These are phyloP conservation scores for Lacerta viridis DNA, from an alignment of 2,797 vertebrate species.

Conservation along the genomic window DNA sequence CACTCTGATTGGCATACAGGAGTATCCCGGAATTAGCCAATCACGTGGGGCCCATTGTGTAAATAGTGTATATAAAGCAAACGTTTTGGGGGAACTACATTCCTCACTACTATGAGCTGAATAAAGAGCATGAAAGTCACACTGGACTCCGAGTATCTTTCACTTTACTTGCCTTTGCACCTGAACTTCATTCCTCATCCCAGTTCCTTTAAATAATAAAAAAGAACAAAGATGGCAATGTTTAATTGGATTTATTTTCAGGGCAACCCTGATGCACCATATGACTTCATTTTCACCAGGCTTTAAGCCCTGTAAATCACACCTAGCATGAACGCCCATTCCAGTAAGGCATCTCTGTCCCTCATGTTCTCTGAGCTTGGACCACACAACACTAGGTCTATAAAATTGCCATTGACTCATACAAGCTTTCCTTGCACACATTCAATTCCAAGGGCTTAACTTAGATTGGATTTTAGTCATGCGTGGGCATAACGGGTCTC, in stretches of 20 bases:
- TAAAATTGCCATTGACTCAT: constrained; percentile 77
- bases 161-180: constrained; percentile 36
- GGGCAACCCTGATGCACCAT: constrained; percentile 34
- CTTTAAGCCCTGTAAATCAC: constrained; percentile 57
- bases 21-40: no score
- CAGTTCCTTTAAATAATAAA: constrained; percentile 40
- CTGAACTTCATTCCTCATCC: constrained; percentile 38
- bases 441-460: constrained; percentile 71
- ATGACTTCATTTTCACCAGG: constrained; percentile 52
- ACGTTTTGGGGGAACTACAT: no score
- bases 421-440: constrained; percentile 71
- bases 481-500: constrained; percentile 71
- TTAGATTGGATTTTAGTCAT: constrained; percentile 75
- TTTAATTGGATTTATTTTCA: constrained; percentile 57
- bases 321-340: constrained; percentile 62
- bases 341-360: constrained; percentile 60
- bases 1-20: no score
- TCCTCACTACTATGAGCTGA: no score
- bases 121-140: no score
- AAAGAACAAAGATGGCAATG: constrained; percentile 49
- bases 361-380: constrained; percentile 70
- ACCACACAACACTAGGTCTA: constrained; percentile 80
- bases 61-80: no score
- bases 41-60: no score
- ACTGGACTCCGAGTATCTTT: no score